Percentiles rank a stretch among this genome's conserved stretches.
Evolutionary conservation across 2,113 vertebrate genomes (phyloP).

Genomic region (Neopipo cinnamomea): DNA sequence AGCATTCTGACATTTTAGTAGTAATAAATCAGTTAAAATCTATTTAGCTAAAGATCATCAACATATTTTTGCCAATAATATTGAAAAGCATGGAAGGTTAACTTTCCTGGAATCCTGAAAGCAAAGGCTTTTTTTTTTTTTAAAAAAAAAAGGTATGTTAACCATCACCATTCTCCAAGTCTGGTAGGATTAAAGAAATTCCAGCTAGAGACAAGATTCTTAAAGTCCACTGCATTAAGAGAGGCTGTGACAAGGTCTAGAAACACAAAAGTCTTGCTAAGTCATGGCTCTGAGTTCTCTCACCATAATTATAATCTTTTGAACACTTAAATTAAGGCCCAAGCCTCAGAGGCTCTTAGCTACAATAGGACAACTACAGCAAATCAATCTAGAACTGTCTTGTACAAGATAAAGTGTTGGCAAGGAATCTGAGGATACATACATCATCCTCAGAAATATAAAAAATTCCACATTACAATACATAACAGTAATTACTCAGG

Average conservation of each 20-base stretch:
- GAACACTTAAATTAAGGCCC: neutral
- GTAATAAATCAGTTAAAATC: slow-evolving; percentile 22
- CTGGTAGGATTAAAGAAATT: neutral
- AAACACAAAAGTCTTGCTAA: neutral
- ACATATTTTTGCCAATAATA: neutral
- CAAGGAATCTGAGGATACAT: neutral
- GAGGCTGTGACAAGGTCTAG: neutral
- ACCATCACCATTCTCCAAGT: neutral
- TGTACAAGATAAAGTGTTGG: neutral
- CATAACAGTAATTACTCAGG: neutral
- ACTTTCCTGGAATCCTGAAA: neutral
- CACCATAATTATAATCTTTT: neutral
- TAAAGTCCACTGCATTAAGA: neutral
- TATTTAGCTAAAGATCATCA: neutral
- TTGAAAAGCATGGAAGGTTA: neutral
- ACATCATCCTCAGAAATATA: neutral
- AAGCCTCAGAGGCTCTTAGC: neutral
- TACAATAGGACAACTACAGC: neutral
- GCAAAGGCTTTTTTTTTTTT: neutral
- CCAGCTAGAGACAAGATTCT: neutral
- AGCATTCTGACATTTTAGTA: neutral
- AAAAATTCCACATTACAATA: neutral
- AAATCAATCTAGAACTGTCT: neutral
- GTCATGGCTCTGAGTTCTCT: neutral
- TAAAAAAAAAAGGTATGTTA: fast-evolving